Evolutionary conservation across 2,888 invertebrate genomes (phyloP).

Genomic region (Apantesis nais): DNA sequence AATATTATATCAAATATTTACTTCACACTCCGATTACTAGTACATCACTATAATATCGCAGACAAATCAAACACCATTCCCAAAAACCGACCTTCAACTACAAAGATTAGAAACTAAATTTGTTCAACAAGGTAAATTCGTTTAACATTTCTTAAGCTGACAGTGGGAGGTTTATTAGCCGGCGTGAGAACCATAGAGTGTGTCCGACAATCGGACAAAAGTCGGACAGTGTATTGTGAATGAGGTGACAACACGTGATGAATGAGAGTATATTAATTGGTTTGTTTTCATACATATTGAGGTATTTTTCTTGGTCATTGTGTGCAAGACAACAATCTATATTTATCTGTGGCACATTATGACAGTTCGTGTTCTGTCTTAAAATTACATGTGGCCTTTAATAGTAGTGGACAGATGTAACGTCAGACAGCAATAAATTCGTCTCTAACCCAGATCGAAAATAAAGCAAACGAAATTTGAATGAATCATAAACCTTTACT

Average conservation of each 20-base stretch:
- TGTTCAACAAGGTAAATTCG: background rate
- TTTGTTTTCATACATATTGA: slow-evolving; percentile 23
- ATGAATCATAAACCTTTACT: too few species aligned
- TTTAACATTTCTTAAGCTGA: slow-evolving; percentile 11
- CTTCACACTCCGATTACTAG: slow-evolving; percentile 6
- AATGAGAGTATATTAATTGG: slow-evolving; percentile 51
- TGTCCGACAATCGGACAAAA: slow-evolving; percentile 54
- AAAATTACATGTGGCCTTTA: too few species aligned
- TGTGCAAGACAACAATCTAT: background rate
- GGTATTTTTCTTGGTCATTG: slow-evolving; percentile 16
- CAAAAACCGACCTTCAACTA: slow-evolving; percentile 4
- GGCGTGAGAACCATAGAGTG: slow-evolving; percentile 62
- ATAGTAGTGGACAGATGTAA: too few species aligned
- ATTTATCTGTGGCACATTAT: background rate
- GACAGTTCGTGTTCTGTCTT: background rate
- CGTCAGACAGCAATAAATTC: too few species aligned
- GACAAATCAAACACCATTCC: slow-evolving; percentile 24
- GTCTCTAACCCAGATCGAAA: too few species aligned
- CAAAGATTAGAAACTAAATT: background rate
- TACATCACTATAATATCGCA: slow-evolving; percentile 28
- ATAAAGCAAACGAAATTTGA: too few species aligned
- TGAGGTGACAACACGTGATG: slow-evolving; percentile 55
- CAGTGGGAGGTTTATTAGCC: slow-evolving; percentile 66
- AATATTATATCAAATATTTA: slow-evolving; percentile 8
- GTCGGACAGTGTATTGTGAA: slow-evolving; percentile 48